Percentiles rank a stretch among this genome's conserved stretches.
Conservation (phyloP, 2,797 vertebrate species). For the Columba guinea region DNA sequence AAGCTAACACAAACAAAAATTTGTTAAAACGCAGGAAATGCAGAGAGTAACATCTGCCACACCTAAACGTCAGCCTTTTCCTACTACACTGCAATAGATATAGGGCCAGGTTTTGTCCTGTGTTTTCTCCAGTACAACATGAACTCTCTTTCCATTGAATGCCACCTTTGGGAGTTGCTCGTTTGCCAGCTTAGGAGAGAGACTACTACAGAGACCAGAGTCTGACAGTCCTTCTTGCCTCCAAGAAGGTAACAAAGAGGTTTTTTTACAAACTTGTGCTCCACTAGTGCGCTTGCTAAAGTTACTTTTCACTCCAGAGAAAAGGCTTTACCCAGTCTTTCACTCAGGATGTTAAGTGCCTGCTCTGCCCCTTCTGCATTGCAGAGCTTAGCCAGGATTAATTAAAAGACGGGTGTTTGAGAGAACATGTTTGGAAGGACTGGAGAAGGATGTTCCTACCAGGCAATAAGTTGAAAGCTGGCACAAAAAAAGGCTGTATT, state of each 20-base stretch:
- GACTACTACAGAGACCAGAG: neutral
- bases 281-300: neutral
- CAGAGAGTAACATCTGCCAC: neutral
- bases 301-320: neutral
- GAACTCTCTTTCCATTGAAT: neutral
- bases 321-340: neutral
- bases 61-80: neutral
- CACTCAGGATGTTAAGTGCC: accelerated
- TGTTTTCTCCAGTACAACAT: neutral
- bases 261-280: neutral
- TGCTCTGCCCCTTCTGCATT: neutral
- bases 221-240: neutral
- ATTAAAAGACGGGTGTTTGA: accelerated
- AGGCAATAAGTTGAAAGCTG: neutral
- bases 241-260: neutral
- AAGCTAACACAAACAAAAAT: neutral
- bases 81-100: neutral
- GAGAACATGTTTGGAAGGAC: neutral
- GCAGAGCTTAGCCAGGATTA: neutral
- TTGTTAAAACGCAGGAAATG: neutral
- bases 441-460: neutral
- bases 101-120: neutral
- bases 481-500: neutral
- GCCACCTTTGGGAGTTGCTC: neutral
- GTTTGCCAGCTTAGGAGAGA: neutral